Conservation (phyloP, 2,113 vertebrate species). For the Cyphomyrus discorhynchus region DNA sequence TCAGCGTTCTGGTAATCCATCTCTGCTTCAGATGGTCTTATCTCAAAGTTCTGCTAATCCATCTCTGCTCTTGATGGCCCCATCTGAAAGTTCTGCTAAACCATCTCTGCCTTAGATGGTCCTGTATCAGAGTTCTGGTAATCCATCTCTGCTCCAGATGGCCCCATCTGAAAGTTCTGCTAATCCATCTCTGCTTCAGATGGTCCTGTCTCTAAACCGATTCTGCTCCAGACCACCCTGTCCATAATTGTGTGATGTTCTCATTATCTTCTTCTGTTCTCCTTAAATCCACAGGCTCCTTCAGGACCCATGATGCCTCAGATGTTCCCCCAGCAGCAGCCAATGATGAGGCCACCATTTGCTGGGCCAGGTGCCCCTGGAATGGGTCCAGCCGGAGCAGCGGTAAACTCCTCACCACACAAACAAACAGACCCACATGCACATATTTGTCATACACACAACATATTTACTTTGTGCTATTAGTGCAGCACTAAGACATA, state of each 20-base stretch:
- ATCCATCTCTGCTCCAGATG: background rate
- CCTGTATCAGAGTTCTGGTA: background rate
- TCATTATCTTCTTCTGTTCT: slow-evolving; percentile 1
- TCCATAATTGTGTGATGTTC: background rate
- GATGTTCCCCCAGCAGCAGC: slow-evolving; percentile 86
- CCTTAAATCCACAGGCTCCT: slow-evolving; percentile 60
- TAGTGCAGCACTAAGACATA: background rate
- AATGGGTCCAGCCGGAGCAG: slow-evolving; percentile 49
- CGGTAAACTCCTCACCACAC: slow-evolving; percentile 66
- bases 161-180: background rate
- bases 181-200: background rate
- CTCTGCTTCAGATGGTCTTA: background rate
- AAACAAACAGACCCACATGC: slow-evolving; percentile 14
- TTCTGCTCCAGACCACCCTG: background rate
- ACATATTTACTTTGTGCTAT: background rate
- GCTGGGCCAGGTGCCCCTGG: slow-evolving; percentile 61
- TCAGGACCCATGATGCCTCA: slow-evolving; percentile 84
- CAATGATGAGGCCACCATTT: slow-evolving; percentile 89
- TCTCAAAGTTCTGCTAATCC: background rate
- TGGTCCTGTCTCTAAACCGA: background rate
- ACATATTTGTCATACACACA: background rate
- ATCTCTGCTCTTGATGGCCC: background rate
- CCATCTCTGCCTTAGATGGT: background rate
- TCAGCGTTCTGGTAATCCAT: background rate
- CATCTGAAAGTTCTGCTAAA: background rate